Conservation (phyloP, 2,797 vertebrate species). For the Enteromius mattozi region DNA sequence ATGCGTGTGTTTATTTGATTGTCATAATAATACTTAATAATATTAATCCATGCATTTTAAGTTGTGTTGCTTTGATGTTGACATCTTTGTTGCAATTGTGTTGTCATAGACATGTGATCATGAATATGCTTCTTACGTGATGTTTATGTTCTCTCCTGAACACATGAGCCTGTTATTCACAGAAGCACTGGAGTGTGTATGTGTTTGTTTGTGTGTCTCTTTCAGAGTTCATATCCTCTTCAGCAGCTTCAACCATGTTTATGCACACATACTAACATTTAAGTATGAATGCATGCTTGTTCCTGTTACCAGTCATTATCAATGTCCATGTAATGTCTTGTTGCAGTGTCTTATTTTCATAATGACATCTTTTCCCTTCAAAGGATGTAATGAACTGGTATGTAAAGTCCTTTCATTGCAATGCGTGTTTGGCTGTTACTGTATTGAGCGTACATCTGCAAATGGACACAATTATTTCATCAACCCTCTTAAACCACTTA, state of each 20-base stretch:
- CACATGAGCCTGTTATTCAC: slow-evolving; percentile 36
- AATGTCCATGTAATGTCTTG: slow-evolving; percentile 45
- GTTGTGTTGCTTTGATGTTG: neutral
- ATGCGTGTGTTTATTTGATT: neutral
- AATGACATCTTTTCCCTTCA: slow-evolving; percentile 31
- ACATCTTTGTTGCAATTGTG: slow-evolving; percentile 1
- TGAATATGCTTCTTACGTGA: slow-evolving; percentile 24
- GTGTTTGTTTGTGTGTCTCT: slow-evolving; percentile 22
- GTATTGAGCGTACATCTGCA: slow-evolving; percentile 8
- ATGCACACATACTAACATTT: slow-evolving; percentile 22
- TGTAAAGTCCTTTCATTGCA: slow-evolving; percentile 32
- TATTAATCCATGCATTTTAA: slow-evolving; percentile 5
- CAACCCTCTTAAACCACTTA: slow-evolving; percentile 3
- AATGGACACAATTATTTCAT: slow-evolving; percentile 12
- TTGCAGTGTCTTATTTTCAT: slow-evolving; percentile 49
- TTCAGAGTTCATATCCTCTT: slow-evolving; percentile 6
- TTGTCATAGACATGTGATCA: slow-evolving; percentile 19
- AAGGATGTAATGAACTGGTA: slow-evolving; percentile 36
- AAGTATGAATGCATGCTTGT: slow-evolving; percentile 42
- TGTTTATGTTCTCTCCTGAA: slow-evolving; percentile 38
- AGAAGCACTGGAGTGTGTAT: slow-evolving; percentile 19
- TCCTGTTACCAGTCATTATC: slow-evolving; percentile 40
- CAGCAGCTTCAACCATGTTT: slow-evolving; percentile 18
- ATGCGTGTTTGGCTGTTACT: slow-evolving; percentile 18
- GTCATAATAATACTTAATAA: neutral